phyloP scores from a whole-genome alignment of 1,140 invertebrate species.

The Plodia interpunctella region DNA sequence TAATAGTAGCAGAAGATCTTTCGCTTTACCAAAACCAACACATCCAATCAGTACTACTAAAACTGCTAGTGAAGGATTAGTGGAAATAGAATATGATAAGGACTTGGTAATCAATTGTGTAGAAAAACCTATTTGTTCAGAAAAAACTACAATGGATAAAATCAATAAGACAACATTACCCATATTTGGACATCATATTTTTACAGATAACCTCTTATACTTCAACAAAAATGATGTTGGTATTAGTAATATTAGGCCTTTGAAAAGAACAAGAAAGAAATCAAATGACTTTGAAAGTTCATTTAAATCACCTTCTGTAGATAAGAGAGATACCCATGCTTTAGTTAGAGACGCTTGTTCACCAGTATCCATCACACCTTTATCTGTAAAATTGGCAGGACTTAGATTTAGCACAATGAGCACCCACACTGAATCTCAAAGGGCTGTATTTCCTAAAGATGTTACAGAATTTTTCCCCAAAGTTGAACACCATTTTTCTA shows the following conservation, averaged over 20 bases:
- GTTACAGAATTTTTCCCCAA: conserved; percentile 62
- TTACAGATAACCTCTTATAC: conserved; percentile 65
- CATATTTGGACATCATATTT: conserved; percentile 64
- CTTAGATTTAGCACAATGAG: conserved; percentile 69
- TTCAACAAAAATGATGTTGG: conserved; percentile 58
- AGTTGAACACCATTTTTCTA: conserved; percentile 56
- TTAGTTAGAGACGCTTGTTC: conserved; percentile 64
- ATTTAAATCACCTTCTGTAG: conserved; percentile 65
- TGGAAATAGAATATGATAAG: conserved; percentile 68
- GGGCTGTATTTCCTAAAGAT: conserved; percentile 38
- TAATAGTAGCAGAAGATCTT: conserved; percentile 41
- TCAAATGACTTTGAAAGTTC: conserved; percentile 69
- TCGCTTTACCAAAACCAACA: conserved; percentile 30
- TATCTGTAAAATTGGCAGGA: conserved; percentile 62
- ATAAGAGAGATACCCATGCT: conserved; percentile 62
- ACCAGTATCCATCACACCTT: conserved; percentile 60
- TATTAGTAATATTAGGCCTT: conserved; percentile 46
- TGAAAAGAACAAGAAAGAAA: conserved; percentile 68
- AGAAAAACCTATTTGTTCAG: conserved; percentile 51
- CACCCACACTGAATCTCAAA: conserved; percentile 56
- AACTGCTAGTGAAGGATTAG: conserved; percentile 47
- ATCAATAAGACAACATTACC: conserved; percentile 43
- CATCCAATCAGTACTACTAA: conserved; percentile 54
- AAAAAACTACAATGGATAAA: conserved; percentile 46
- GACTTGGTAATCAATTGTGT: conserved; percentile 62